Evolutionary conservation across 2,888 invertebrate species (phyloP).

Genomic region (Melieria picta): DNA sequence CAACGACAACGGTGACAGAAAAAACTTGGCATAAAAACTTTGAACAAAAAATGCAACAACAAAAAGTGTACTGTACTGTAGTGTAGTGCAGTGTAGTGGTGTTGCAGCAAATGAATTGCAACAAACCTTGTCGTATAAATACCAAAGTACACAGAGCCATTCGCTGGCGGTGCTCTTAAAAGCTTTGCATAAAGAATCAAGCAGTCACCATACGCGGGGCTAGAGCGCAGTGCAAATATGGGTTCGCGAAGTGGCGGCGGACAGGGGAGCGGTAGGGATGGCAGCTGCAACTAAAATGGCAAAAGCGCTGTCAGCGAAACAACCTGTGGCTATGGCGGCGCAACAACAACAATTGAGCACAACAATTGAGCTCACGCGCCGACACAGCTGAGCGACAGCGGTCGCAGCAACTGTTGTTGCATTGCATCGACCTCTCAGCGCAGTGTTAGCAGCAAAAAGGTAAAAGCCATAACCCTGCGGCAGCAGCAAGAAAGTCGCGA

Average conservation of each 20-base stretch:
- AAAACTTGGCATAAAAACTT: too few species aligned
- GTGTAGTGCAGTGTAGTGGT: too few species aligned
- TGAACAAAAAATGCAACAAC: too few species aligned
- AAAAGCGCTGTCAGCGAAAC: neutral
- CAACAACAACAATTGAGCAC: neutral
- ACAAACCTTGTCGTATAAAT: neutral
- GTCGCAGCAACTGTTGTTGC: too few species aligned
- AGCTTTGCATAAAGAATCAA: conserved; percentile 4
- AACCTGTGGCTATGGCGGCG: neutral
- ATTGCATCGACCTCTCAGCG: neutral
- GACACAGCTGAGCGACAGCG: too few species aligned
- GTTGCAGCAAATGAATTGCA: too few species aligned
- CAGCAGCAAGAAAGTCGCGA: neutral
- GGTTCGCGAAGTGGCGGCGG: neutral
- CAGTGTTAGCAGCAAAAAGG: neutral
- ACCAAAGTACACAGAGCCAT: neutral
- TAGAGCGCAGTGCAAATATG: too few species aligned
- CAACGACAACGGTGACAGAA: too few species aligned
- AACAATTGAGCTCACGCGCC: too few species aligned
- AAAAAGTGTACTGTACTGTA: too few species aligned
- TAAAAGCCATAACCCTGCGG: neutral
- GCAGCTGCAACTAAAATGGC: neutral
- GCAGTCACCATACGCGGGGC: neutral
- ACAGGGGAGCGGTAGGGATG: neutral
- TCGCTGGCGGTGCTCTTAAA: neutral